A percentile compares a stretch with the other conserved stretches of the same genome.
These are phyloP conservation scores for Tachysurus fulvidraco DNA, from an alignment of 2,113 vertebrate species.

Conservation along the genomic window DNA sequence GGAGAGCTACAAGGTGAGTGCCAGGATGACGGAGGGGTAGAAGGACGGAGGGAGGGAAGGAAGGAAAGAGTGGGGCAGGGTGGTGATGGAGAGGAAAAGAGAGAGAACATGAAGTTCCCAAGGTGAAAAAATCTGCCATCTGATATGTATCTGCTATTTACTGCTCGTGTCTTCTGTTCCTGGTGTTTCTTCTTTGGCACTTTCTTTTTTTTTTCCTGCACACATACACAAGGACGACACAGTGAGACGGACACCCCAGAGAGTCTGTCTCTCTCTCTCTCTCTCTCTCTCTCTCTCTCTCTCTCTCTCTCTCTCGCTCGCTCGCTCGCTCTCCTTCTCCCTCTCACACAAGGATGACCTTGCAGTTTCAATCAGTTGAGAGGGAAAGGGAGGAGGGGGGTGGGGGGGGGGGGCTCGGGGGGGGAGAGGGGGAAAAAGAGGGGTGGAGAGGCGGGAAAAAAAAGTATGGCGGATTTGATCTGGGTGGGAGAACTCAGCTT, in stretches of 20 bases:
- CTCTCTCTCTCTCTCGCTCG: not conserved
- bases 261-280: conserved; percentile 49
- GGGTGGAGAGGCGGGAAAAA: too few relatives aligned
- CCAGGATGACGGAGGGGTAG: conserved; percentile 5
- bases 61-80: not conserved
- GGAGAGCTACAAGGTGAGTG: conserved; percentile 93
- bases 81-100: conserved; percentile 6
- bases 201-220: not conserved
- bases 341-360: conserved; percentile 64
- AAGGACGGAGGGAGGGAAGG: not conserved
- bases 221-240: conserved; percentile 52
- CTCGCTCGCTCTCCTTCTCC: conserved; percentile 24
- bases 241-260: conserved; percentile 63
- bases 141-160: conserved; percentile 11
- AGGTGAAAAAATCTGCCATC: conserved; percentile 21
- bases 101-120: conserved; percentile 23
- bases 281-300: not conserved
- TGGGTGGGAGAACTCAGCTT: too few relatives aligned
- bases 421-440: too few relatives aligned
- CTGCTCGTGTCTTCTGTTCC: not conserved
- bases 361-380: conserved; percentile 77
- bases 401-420: too few relatives aligned
- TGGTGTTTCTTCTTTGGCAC: not conserved
- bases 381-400: too few relatives aligned
- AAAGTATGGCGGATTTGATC: too few relatives aligned